Base-by-base conservation (phyloP, 2,888 invertebrate genomes). In the Ceramica pisi region DNA sequence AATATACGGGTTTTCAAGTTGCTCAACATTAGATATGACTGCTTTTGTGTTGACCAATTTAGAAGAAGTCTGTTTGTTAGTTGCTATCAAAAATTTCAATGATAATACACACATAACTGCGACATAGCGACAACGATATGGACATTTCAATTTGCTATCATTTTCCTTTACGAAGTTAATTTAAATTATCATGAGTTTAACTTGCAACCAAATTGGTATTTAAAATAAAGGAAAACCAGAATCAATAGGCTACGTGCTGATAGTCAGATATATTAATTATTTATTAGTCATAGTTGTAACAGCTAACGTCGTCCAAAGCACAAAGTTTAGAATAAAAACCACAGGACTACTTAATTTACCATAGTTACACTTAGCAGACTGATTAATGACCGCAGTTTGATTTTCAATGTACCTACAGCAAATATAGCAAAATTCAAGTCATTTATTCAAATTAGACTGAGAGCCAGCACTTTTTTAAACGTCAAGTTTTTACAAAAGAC, bases 141-240 rank as follows among this genome's bases (percentile, higher is more conserved):
- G 1, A 23, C 44, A 53, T 35, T 57, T 8, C 21, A 5, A 9
- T 21, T 21, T 21, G 14, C 1, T 31, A 23, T 19, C 0, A 51
- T 62, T 75, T 75, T 66, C 44, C 65, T 66, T 56, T 55, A 60
- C 50, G 48, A 63, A 64, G 35, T 62, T n/a, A 12, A 55, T 66
- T 66, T 53, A 46, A 67, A 56, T 65, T 68, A 69, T 67, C 41
- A 75, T 51, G 55, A 55, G 46, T 57, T 59, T 35, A 75, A 23
- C 38, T 67, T 31, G 21, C 50, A 72, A 26, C 9, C 4, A 65
- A 66, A 69, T 79, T n/a, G 75, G 46, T n/a, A 56, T 70, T 70
- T 66, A 56, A 63, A 75, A 59, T 70, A 26, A 63, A 70, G 70
- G 75, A 51, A 78, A 78, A 75, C 62, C 26, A 67, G 38, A 35